Conservation (phyloP, 1,140 invertebrate species). For the Aphis craccivora region DNA sequence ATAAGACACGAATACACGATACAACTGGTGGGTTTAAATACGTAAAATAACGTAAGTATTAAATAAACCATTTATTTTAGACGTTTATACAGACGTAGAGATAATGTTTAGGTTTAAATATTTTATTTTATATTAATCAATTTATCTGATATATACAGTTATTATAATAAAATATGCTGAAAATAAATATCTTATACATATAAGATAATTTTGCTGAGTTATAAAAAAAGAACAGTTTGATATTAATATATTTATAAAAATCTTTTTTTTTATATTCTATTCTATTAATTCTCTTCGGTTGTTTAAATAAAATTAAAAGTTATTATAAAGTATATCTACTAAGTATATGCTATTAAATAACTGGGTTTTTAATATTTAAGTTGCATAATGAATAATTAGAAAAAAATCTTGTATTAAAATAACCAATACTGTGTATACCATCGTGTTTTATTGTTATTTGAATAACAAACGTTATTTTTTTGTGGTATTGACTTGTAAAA, state of each 20-base stretch:
- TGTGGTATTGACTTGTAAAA: background rate
- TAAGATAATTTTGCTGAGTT: background rate
- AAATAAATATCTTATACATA: background rate
- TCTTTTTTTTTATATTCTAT: background rate
- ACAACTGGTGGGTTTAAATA: background rate
- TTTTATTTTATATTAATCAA: background rate
- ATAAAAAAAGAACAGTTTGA: background rate
- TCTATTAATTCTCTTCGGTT: background rate
- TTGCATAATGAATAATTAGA: background rate
- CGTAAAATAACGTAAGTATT: background rate
- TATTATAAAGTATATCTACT: background rate
- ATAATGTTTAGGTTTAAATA: background rate
- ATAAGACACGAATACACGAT: background rate
- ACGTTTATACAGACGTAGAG: background rate
- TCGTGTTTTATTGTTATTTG: background rate
- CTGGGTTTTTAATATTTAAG: background rate
- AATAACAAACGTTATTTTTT: background rate
- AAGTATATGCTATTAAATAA: background rate
- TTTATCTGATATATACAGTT: background rate
- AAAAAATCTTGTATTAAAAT: background rate
- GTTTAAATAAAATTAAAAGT: background rate
- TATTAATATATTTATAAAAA: background rate
- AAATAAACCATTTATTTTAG: background rate
- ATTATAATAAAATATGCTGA: background rate
- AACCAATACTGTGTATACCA: too few species aligned